Percentiles rank a stretch among this genome's conserved stretches.
phyloP scores from a whole-genome alignment of 2,888 invertebrate genomes.

The Rhaphigaster nebulosa region DNA sequence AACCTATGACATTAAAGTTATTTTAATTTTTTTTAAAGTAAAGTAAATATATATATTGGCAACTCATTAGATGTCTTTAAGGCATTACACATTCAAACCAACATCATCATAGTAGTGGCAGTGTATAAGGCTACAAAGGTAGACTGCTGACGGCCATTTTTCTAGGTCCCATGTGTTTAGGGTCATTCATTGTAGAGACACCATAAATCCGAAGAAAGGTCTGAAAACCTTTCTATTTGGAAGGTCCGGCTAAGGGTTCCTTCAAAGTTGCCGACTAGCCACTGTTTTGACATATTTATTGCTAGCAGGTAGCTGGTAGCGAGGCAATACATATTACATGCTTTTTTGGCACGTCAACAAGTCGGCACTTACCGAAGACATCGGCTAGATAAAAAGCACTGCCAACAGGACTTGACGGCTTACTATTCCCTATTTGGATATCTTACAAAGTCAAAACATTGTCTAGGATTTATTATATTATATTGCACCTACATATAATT shows the following conservation, averaged over 20 bases:
- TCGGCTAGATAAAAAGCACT: not conserved
- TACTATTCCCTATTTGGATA: not conserved
- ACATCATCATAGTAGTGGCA: not conserved
- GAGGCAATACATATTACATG: conserved; percentile 21
- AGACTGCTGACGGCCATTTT: not conserved
- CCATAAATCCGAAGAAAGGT: conserved; percentile 5
- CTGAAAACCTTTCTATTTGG: not conserved
- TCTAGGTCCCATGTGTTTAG: not conserved
- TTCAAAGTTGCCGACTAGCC: conserved; percentile 23
- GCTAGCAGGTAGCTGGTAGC: not conserved
- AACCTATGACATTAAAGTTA: too few relatives aligned
- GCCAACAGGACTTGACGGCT: not conserved
- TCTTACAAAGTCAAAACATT: not conserved
- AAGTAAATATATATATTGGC: too few relatives aligned
- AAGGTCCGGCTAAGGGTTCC: not conserved
- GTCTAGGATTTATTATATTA: too few relatives aligned
- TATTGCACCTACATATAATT: too few relatives aligned
- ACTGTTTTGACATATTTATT: conserved; percentile 57
- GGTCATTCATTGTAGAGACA: not conserved
- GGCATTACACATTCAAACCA: not conserved
- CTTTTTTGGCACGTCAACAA: conserved; percentile 20
- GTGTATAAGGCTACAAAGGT: not conserved
- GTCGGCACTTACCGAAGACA: not conserved
- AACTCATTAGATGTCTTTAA: too few relatives aligned
- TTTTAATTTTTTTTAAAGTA: too few relatives aligned